Evolutionary conservation across 2,797 vertebrate species (phyloP), one percentile per base, ranked within the genome.

Genomic region (Ibycter americanus): DNA sequence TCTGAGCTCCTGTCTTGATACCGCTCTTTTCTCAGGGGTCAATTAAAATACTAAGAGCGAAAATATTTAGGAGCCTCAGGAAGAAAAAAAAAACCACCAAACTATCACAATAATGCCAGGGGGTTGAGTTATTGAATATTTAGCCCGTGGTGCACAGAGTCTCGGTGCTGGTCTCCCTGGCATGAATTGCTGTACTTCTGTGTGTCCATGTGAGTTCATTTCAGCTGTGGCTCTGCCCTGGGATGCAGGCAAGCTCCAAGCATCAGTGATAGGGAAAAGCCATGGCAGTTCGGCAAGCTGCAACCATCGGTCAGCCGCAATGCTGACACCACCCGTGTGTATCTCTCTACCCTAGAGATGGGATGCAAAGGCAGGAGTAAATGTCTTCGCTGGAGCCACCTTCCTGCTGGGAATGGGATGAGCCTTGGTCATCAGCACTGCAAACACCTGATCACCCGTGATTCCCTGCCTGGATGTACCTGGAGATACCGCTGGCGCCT

Each of bases 1-100:
- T 78, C 88, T 68, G 87, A 93, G 86, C 87, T 96, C 82, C 85
- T 73, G 72, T 78, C 92, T 94, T 94, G 87, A 85, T 90, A 38
- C 70, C 58, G 66, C 85, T 90, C 71, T 88, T 83, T 94, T 89
- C 78, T 90, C 84, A 54, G 66, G 76, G 95, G 91, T 97, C 95
- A 94, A 87, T 93, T 84, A 89, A 97, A 94, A 90, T 83, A 94
- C 91, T 61, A 42, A 90, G 42, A 93, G 79, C 15, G 25, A 93
- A 93, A 90, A 91, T 81, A 93, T 46, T 97, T 83, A 55, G 42
- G 72, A 87, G 58, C 49, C 55, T 88, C 38, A 47, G 44, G 38
- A 93, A 81, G 44, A 42, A 77, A 55, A 46, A 89, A 71, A 77
- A 46, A 31, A 44, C 40, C 40, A n/a, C n/a, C n/a, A 52, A 15